Conservation (phyloP, 2,113 vertebrate genomes). For the Jaculus jaculus region DNA sequence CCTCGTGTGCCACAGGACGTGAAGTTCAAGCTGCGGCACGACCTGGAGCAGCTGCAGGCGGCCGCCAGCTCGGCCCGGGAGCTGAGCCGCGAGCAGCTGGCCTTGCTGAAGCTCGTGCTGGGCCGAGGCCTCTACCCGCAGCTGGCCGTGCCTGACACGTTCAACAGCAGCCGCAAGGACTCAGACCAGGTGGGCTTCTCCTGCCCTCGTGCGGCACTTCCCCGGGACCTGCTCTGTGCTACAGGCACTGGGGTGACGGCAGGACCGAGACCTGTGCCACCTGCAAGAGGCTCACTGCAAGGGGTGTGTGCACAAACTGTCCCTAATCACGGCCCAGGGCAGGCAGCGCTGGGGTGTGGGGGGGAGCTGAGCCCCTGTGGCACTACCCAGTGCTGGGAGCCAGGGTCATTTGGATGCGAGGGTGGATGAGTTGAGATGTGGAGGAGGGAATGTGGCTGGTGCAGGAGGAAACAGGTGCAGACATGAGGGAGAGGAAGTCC, state of each 20-base stretch:
- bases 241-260: background rate
- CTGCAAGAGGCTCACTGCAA: background rate
- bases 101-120: slow-evolving; percentile 91
- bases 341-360: background rate
- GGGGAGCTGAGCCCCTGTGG: too few relatives aligned
- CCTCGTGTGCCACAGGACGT: slow-evolving; percentile 85
- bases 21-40: slow-evolving; percentile 94
- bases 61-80: slow-evolving; percentile 82
- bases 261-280: background rate
- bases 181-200: slow-evolving; percentile 90
- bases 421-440: background rate
- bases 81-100: slow-evolving; percentile 84
- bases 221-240: background rate
- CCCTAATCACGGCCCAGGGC: background rate
- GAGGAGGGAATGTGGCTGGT: background rate
- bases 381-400: too few relatives aligned
- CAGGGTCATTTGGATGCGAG: background rate
- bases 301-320: background rate
- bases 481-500: rapidly evolving
- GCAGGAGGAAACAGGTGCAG: rapidly evolving
- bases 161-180: slow-evolving; percentile 92
- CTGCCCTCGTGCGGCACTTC: background rate
- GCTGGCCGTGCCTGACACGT: slow-evolving; percentile 90
- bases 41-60: slow-evolving; percentile 89
- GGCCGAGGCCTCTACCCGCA: slow-evolving; percentile 94